Base-by-base conservation (phyloP, 1,140 invertebrate genomes). In the Temnothorax curvispinosus region DNA sequence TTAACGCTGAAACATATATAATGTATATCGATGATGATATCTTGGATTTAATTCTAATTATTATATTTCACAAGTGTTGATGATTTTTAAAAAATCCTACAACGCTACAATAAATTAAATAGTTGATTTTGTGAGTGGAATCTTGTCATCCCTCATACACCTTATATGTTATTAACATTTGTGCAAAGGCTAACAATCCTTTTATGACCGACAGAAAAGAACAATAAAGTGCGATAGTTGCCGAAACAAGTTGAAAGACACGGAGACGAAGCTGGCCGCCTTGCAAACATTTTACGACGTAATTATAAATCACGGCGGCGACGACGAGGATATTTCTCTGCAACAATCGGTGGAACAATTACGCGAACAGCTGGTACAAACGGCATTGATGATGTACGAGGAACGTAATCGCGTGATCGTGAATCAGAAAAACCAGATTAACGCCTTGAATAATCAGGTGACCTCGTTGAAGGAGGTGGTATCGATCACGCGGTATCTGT, bases 401-500 rank as follows among this genome's bases (percentile, higher is more conserved):
- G 94, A 94, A 38, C 91, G 92, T 11, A 90, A 89, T 50, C 92
- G 92, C 1, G 65, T 89, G 0, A 87, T 93, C 0, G 67, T 77
- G 0, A 97, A 97, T 93, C 97, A 97, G 92, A 97, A 98, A 93
- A 95, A 97, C 85, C 97, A 97, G 92, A 97, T 97, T 50, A 96
- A 96, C 54, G 97, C 97, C 0, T 92, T 97, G 8, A 96, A 96
- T n/a, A 96, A 96, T 44, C 97, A 98, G 92, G 97, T 97, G 3
- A 94, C 96, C 27, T 97, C 97, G 2, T 94, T 98, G 32, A 98
- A 97, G 93, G 97, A 98, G 87, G 97, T 98, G 2, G 96, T 98
- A 11, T 94, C 96, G 9, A 97, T 98, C 60, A 98, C 97, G 1
- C 98, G 97, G 91, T 97, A 98, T 89, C 94, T 98, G 75, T 94